Base-by-base conservation (phyloP, 2,113 vertebrate species). In the Eupsittula cactorum region DNA sequence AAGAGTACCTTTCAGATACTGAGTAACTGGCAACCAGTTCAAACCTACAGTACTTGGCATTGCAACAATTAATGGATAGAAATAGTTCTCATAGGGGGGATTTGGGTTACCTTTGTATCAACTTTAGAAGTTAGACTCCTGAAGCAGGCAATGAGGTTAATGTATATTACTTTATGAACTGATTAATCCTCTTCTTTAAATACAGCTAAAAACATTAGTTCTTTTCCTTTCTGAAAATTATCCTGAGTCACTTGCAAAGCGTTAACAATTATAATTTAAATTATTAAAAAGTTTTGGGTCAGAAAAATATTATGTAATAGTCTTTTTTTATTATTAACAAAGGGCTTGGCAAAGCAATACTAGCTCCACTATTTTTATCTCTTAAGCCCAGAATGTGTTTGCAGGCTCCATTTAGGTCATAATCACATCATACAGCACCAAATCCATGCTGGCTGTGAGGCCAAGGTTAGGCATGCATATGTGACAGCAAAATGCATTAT, bases 61-160 rank as follows among this genome's bases (percentile, higher is more conserved):
- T 98, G 96, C 97, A 98, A 97, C 97, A 97, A 97, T 97, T 98
- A 98, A 98, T 97, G 97, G 98, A 94, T 97, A 97, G 96, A 96
- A 98, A 98, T 97, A 95, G 97, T 94, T 89, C 97, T 97, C 97
- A 82, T 91, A 91, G 85, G 97, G 89, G 97, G 94, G 95, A 95
- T 95, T 97, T 25, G 1, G 91, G 96, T 97, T 98, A 97, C 97
- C 96, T 98, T 97, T 97, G 93, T 94, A 97, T 97, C 96, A 97
- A 37, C 95, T 97, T 97, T 97, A 94, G 98, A 98, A 97, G 98
- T 98, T 97, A 98, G 93, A 96, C 76, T 96, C 92, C 85, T 96
- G 93, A 93, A 97, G 96, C 91, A 97, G 96, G 97, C 97, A 96
- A 37, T 39, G 82, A 96, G 97, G 97, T 97, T 98, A 98, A 97